A percentile compares a stretch with the other conserved stretches of the same genome.
Evolutionary conservation across 2,888 invertebrate genomes (phyloP).

Genomic region (Furcula furcula): DNA sequence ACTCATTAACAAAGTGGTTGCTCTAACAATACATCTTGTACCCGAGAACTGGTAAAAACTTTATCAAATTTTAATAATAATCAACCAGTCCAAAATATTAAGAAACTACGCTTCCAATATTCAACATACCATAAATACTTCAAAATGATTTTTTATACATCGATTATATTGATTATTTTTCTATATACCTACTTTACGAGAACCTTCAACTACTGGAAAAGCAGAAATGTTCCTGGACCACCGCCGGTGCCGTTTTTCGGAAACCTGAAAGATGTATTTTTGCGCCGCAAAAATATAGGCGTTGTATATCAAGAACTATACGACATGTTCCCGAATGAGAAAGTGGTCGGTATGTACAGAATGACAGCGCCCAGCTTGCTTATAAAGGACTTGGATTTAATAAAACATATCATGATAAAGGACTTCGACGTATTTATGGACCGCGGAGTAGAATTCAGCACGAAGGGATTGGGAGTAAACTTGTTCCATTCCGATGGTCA

Average conservation of each 20-base stretch:
- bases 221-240: slow-evolving; percentile 38
- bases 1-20: too few relatives aligned
- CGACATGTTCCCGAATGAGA: slow-evolving; percentile 42
- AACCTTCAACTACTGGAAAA: slow-evolving; percentile 50
- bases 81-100: background rate
- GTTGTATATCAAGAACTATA: slow-evolving; percentile 39
- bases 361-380: slow-evolving; percentile 45
- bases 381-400: slow-evolving; percentile 48
- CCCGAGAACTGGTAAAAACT: too few relatives aligned
- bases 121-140: too few relatives aligned
- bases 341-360: slow-evolving; percentile 51
- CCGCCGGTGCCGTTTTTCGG: slow-evolving; percentile 45
- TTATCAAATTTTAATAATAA: too few relatives aligned
- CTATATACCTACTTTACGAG: slow-evolving; percentile 43
- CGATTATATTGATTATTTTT: slow-evolving; percentile 8
- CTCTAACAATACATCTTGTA: too few relatives aligned
- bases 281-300: slow-evolving; percentile 29
- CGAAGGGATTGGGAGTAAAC: slow-evolving; percentile 44
- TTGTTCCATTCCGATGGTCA: slow-evolving; percentile 50
- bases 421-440: slow-evolving; percentile 51
- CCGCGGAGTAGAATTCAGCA: slow-evolving; percentile 45
- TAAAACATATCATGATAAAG: slow-evolving; percentile 52
- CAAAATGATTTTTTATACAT: slow-evolving; percentile 16
- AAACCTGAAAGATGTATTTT: slow-evolving; percentile 35
- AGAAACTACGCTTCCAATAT: background rate